Conservation (phyloP, 2,888 invertebrate species). For the Drosophila vallismaia region DNA sequence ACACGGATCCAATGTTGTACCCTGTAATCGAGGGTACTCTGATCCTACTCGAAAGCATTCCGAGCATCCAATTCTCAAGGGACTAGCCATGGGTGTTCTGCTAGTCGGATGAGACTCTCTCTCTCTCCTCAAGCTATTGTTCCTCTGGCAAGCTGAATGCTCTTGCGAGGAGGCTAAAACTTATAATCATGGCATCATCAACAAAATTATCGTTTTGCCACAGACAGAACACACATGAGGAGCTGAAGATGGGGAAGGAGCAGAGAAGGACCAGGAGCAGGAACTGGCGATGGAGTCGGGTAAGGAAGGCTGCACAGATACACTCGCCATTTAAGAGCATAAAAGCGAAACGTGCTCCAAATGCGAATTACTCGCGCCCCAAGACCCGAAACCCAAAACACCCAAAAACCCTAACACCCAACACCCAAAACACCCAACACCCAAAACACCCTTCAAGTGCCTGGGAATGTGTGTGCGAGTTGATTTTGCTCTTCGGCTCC, state of each 20-base stretch:
- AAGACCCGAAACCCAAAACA: conserved; percentile 22
- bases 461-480: conserved; percentile 29
- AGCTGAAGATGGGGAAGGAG: conserved; percentile 2
- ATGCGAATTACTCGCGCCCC: conserved; percentile 69
- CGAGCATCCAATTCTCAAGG: not conserved
- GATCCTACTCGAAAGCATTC: too few relatives aligned
- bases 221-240: conserved; percentile 25
- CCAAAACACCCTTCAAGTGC: conserved; percentile 34
- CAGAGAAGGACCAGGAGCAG: not conserved
- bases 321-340: conserved; percentile 76
- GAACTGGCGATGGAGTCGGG: conserved; percentile 1
- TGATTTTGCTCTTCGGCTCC: conserved; percentile 60
- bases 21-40: not conserved
- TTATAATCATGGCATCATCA: conserved; percentile 76
- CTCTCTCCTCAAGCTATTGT: conserved; percentile 52
- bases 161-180: conserved; percentile 61
- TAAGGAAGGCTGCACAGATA: conserved; percentile 51
- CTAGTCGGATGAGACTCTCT: not conserved
- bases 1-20: conserved; percentile 3
- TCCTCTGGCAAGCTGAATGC: conserved; percentile 39
- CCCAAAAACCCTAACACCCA: conserved; percentile 29
- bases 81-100: conserved; percentile 1
- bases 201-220: conserved; percentile 74
- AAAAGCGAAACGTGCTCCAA: conserved; percentile 74
- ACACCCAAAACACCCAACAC: conserved; percentile 8